Conservation (phyloP, 37 sponge, comb jelly and placozoan genomes). For the Aplysina aerophoba region DNA sequence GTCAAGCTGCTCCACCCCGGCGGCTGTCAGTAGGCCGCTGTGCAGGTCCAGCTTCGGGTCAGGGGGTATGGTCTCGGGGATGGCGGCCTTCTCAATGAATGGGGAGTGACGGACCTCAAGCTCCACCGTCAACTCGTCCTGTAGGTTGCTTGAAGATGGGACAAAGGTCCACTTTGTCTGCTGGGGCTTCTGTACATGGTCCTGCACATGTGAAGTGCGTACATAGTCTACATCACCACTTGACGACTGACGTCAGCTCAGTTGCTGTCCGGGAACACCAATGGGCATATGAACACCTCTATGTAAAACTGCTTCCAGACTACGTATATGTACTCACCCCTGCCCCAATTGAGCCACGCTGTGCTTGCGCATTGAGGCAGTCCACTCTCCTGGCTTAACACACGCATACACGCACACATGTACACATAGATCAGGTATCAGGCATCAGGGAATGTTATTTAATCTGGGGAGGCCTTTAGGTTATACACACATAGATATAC, state of each 20-base stretch:
- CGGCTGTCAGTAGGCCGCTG: not conserved
- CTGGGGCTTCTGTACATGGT: slow-evolving; percentile 51
- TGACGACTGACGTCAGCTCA: not conserved
- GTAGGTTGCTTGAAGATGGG: slow-evolving; percentile 16
- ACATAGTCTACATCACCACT: not conserved
- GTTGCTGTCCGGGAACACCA: no score
- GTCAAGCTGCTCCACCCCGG: not conserved
- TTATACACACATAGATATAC: no score
- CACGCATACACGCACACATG: no score
- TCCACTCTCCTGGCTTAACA: no score
- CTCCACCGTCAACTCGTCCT: slow-evolving; percentile 17
- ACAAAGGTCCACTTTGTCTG: slow-evolving; percentile 48
- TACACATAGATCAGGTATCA: no score
- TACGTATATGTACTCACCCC: no score
- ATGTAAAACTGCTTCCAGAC: no score
- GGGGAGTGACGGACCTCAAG: slow-evolving; percentile 17
- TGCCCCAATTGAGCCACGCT: no score
- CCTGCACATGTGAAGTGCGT: slow-evolving; percentile 21
- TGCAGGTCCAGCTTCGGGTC: not conserved
- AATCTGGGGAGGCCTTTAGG: no score
- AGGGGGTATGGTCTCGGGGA: not conserved
- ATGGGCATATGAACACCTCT: no score
- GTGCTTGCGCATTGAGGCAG: no score
- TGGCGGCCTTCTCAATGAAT: not conserved
- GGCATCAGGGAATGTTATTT: no score